phyloP scores from a whole-genome alignment of 2,113 vertebrate genomes.

The Camelus dromedarius region DNA sequence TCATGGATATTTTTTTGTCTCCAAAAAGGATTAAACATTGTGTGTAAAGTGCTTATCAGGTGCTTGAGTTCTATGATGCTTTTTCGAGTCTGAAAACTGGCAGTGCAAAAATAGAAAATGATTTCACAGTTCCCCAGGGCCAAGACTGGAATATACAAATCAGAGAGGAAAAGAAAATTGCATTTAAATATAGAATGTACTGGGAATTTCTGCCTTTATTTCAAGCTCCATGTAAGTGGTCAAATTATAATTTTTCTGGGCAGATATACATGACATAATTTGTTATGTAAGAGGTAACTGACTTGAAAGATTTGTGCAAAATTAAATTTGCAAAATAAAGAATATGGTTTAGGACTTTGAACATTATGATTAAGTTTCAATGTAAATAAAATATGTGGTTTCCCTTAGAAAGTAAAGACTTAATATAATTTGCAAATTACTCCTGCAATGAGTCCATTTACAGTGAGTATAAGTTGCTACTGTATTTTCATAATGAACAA shows the following conservation, averaged over 20 bases:
- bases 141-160: constrained; percentile 43
- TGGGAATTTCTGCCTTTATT: constrained; percentile 43
- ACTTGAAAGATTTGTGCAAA: constrained; percentile 33
- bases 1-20: constrained; percentile 43
- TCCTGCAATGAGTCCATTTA: constrained; percentile 84
- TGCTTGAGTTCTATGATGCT: constrained; percentile 44
- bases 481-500: constrained; percentile 79
- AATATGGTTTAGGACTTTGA: constrained; percentile 1
- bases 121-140: constrained; percentile 48
- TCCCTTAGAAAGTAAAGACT: constrained; percentile 83
- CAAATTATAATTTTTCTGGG: constrained; percentile 37
- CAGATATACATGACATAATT: constrained; percentile 36
- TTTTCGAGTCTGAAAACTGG: constrained; percentile 26
- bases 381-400: constrained; percentile 66
- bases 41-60: constrained; percentile 9
- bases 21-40: not conserved
- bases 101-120: constrained; percentile 11
- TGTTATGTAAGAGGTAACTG: constrained; percentile 57
- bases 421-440: constrained; percentile 85
- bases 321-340: constrained; percentile 39
- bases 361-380: constrained; percentile 49
- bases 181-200: constrained; percentile 24
- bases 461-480: constrained; percentile 81
- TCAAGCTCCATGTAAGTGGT: constrained; percentile 34
- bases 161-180: constrained; percentile 16